These are phyloP conservation scores for Cyprinodon variegatus DNA, from an alignment of 2,113 vertebrate genomes.

Conservation along the genomic window DNA sequence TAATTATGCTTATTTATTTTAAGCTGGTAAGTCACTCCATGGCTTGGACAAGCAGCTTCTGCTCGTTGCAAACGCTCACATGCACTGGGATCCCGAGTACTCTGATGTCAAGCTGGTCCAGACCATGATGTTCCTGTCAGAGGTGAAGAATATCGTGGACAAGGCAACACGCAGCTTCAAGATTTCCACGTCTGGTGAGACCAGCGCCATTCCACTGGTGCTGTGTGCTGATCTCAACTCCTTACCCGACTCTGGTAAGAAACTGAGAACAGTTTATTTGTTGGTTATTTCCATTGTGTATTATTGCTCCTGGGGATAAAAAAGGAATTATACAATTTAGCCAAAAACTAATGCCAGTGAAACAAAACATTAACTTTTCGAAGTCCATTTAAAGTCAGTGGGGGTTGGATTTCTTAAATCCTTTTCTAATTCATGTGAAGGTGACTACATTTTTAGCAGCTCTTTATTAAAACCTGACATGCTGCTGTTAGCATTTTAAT, in stretches of 20 bases:
- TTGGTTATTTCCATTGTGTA: too few relatives aligned
- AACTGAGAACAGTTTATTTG: neutral
- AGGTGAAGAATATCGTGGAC: slow-evolving; percentile 98
- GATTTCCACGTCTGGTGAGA: slow-evolving; percentile 88
- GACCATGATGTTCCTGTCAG: slow-evolving; percentile 99
- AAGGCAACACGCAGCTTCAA: slow-evolving; percentile 94
- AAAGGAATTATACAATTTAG: too few relatives aligned
- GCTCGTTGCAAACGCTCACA: slow-evolving; percentile 96
- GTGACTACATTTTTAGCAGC: too few relatives aligned
- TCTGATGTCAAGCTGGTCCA: slow-evolving; percentile 98
- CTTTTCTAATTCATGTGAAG: too few relatives aligned
- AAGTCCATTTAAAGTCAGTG: too few relatives aligned
- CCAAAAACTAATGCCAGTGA: too few relatives aligned
- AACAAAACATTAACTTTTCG: too few relatives aligned
- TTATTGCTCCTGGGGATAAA: too few relatives aligned
- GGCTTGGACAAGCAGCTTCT: slow-evolving; percentile 95
- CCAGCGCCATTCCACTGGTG: slow-evolving; percentile 93
- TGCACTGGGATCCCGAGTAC: slow-evolving; percentile 99
- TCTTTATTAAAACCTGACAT: too few relatives aligned
- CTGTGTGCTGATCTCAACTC: slow-evolving; percentile 98
- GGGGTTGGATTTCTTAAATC: too few relatives aligned
- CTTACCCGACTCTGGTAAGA: slow-evolving; percentile 93
- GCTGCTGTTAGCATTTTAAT: too few relatives aligned
- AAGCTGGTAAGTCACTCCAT: slow-evolving; percentile 91
- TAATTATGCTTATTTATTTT: neutral